Percentiles rank a stretch among this genome's conserved stretches.
Conservation (phyloP, 2,797 vertebrate genomes). For the Manis pentadactyla region DNA sequence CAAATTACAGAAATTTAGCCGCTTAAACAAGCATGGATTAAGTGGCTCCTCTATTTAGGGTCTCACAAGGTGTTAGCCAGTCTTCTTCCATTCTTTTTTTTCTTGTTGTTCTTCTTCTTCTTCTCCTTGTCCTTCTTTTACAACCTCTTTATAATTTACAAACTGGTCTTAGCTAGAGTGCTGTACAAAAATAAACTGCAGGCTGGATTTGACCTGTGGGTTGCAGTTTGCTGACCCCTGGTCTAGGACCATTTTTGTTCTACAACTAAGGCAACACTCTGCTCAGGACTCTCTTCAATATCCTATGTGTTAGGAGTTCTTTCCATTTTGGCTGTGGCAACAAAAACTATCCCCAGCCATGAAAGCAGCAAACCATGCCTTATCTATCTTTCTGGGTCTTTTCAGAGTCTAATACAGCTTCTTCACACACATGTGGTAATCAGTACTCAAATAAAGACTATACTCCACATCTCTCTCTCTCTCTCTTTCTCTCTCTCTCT, state of each 20-base stretch:
- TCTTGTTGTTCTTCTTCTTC: background rate
- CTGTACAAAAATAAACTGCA: background rate
- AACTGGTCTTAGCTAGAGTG: background rate
- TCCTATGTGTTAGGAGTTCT: background rate
- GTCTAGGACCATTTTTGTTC: background rate
- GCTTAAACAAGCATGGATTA: background rate
- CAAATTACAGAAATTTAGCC: background rate
- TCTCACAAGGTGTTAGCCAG: background rate
- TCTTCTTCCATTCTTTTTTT: background rate
- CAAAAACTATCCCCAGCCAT: background rate
- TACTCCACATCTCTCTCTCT: background rate
- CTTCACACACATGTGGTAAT: background rate
- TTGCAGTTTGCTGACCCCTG: background rate
- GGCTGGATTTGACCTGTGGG: background rate
- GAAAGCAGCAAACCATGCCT: background rate
- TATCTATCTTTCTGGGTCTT: background rate
- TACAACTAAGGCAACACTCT: background rate
- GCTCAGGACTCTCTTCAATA: background rate
- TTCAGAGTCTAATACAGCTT: background rate
- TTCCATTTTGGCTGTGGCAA: background rate
- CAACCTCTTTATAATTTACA: background rate
- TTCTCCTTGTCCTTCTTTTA: background rate
- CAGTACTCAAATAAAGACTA: background rate
- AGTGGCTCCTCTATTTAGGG: rapidly evolving
- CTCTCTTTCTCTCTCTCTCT: background rate